These are phyloP conservation scores for Nyctibius bracteatus DNA, from an alignment of 2,113 vertebrate species.

Conservation along the genomic window DNA sequence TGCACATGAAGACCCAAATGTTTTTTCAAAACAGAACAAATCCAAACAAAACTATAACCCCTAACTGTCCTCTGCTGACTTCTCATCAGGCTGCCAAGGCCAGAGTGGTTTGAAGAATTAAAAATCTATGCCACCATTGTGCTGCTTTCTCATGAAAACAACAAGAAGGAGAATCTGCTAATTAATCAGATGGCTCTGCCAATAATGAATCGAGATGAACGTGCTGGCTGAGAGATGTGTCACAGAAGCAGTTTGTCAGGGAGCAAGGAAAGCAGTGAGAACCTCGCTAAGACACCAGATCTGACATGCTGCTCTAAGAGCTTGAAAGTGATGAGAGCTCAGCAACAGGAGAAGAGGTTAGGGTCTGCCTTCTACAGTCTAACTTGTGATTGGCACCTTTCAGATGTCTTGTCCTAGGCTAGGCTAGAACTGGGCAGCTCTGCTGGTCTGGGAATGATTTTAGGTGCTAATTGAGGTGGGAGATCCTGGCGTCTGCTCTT, in stretches of 20 bases:
- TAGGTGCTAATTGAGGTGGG: neutral
- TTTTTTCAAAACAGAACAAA: neutral
- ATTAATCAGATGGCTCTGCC: constrained; percentile 21
- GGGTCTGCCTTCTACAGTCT: neutral
- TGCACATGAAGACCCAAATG: neutral
- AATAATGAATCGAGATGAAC: neutral
- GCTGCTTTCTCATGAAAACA: neutral
- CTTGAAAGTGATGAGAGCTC: neutral
- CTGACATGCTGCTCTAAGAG: neutral
- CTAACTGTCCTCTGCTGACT: neutral
- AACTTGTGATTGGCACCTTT: neutral
- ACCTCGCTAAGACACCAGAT: neutral
- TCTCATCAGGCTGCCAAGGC: neutral
- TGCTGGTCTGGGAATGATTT: neutral
- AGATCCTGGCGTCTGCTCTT: neutral
- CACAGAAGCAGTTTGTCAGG: neutral
- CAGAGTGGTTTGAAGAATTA: neutral
- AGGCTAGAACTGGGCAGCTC: neutral
- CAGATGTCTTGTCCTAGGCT: neutral
- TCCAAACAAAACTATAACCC: neutral
- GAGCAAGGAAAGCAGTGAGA: neutral
- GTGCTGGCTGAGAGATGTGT: neutral
- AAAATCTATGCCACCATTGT: neutral
- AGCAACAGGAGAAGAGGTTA: neutral
- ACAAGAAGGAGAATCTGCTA: neutral